phyloP scores from a whole-genome alignment of 2,113 vertebrate genomes.

The Prolemur simus region DNA sequence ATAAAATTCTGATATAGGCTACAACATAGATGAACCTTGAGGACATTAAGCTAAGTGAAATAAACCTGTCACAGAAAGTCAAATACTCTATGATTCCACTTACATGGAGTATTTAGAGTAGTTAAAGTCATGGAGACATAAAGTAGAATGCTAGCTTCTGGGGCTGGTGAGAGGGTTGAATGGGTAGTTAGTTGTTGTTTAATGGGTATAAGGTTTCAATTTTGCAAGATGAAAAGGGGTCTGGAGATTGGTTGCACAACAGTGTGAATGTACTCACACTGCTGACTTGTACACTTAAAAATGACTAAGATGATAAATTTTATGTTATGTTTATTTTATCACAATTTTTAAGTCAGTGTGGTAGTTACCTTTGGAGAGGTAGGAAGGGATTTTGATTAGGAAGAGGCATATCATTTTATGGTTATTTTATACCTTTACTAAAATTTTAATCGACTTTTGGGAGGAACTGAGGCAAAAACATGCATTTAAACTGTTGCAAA shows the following conservation, averaged over 20 bases:
- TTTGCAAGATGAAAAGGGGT: neutral
- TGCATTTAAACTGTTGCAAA: neutral
- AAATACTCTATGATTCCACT: neutral
- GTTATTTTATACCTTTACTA: neutral
- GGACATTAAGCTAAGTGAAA: neutral
- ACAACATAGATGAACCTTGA: neutral
- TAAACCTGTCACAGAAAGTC: neutral
- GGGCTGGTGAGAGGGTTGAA: neutral
- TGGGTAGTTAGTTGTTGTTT: neutral
- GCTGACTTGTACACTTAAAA: neutral
- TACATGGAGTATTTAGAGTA: neutral
- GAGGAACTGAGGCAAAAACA: neutral
- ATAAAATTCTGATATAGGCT: neutral
- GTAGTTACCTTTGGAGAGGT: neutral
- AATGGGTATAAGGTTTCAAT: neutral
- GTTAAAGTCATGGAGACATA: neutral
- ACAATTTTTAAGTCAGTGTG: neutral
- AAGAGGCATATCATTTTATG: neutral
- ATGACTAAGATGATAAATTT: neutral
- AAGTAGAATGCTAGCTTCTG: neutral
- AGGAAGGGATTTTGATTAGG: neutral
- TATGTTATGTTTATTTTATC: neutral
- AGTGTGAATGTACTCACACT: neutral
- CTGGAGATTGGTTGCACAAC: neutral
- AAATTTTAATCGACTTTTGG: conserved; percentile 12